phyloP scores from a whole-genome alignment of 2,888 invertebrate species.

The Scaptomyza parva region DNA sequence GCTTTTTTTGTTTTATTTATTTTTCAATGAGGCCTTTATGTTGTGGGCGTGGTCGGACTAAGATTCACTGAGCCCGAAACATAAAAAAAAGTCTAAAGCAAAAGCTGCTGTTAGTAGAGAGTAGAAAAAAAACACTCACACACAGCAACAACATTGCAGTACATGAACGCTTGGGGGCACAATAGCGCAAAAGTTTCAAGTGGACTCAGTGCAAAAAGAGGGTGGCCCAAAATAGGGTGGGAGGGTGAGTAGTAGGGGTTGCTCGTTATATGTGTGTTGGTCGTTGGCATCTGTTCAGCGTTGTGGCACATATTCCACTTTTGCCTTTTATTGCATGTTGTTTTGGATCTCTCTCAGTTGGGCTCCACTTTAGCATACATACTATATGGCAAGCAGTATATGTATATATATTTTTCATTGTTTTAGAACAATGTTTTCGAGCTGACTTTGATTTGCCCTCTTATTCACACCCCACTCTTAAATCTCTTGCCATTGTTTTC shows the following conservation, averaged over 20 bases:
- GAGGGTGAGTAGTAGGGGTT: neutral
- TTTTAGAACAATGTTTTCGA: slow-evolving; percentile 74
- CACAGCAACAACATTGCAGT: slow-evolving; percentile 20
- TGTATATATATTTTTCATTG: slow-evolving; percentile 56
- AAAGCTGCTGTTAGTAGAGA: slow-evolving; percentile 34
- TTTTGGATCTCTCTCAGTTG: slow-evolving; percentile 39
- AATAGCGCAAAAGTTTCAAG: slow-evolving; percentile 77
- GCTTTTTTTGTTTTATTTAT: neutral
- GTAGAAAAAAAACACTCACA: slow-evolving; percentile 21
- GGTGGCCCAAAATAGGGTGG: slow-evolving; percentile 2
- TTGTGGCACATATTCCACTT: slow-evolving; percentile 79
- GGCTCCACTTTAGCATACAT: slow-evolving; percentile 25
- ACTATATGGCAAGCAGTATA: neutral
- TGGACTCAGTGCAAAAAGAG: slow-evolving; percentile 57
- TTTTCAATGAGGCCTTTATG: slow-evolving; percentile 27
- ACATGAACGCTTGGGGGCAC: slow-evolving; percentile 64
- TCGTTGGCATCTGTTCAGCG: slow-evolving; percentile 75
- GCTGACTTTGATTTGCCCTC: slow-evolving; percentile 74
- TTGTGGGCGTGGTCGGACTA: slow-evolving; percentile 40
- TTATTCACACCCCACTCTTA: slow-evolving; percentile 36
- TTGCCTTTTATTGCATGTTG: slow-evolving; percentile 76
- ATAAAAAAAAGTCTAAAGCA: slow-evolving; percentile 48
- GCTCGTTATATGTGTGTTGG: slow-evolving; percentile 31
- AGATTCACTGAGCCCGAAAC: slow-evolving; percentile 69
- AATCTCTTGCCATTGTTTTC: slow-evolving; percentile 7